Evolutionary conservation across 1,140 invertebrate species (phyloP), one percentile per base, ranked within the genome.

Genomic region (Drosophila mayri): DNA sequence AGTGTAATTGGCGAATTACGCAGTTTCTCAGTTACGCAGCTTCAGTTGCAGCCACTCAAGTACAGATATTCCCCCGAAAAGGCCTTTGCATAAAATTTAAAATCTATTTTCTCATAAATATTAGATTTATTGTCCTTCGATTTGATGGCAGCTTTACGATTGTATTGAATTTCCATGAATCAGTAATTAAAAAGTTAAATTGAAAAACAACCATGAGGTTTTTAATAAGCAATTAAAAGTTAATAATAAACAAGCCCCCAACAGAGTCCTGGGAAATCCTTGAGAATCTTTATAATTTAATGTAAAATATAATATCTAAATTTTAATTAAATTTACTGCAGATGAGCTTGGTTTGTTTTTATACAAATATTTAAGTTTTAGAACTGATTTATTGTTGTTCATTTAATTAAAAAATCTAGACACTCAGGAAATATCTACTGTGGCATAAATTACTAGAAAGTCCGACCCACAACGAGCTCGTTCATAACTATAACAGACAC

Each of bases 1-100:
- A 55, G 47, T 11, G 14, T 60, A 73, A 73, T 60, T 72, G 67
- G 67, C 54, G 40, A 73, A 72, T 72, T 73, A 73, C 62, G 46
- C 25, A 32, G 63, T 14, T 35, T 28, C 28, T 28, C 28, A 72
- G 52, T 50, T 35, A 43, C 22, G 11, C 52, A 60, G 54, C 54
- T 25, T 35, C 18, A 18, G 28, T 18, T 41, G 62, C 62, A 32
- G 44, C 44, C 18, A 32, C 22, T 66, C 14, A 37, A 40, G n/a
- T 59, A 20, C 25, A 68, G 30, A 25, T 41, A 22, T 28, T 37
- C 35, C 20, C 20, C 25, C 12, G 22, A 16, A 30, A 40, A 1
- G 16, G 20, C 14, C 22, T 32, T 60, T 61, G 4, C 20, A 64
- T 18, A 32, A 1, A 43, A 41, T 41, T 30, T 37, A 12, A 30